Percentiles rank a stretch among this genome's conserved stretches.
Conservation (phyloP, 2,888 invertebrate genomes). For the Philonicus albiceps region DNA sequence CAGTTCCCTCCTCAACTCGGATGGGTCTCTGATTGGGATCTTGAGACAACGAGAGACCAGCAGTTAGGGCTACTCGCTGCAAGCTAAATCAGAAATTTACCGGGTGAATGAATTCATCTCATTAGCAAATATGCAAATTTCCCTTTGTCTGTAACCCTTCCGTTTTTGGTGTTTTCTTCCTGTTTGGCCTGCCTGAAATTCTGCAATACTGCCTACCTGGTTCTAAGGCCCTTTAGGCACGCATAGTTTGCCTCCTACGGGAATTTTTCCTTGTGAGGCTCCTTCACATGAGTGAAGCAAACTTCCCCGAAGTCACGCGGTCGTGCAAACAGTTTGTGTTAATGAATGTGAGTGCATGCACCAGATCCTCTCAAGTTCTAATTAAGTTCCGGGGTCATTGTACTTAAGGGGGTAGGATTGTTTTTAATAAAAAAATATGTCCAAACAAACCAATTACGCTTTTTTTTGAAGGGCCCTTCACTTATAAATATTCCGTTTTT, state of each 20-base stretch:
- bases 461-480: no score
- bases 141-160: neutral
- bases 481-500: no score
- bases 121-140: neutral
- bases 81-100: neutral
- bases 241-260: neutral
- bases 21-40: neutral
- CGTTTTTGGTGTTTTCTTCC: neutral
- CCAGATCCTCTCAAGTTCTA: neutral
- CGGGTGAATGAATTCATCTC: neutral
- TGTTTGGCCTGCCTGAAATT: neutral
- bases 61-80: neutral
- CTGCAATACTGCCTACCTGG: neutral
- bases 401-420: neutral
- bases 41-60: neutral
- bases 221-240: neutral
- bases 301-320: neutral
- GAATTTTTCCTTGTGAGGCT: neutral
- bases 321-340: neutral
- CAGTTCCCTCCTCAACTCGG: neutral
- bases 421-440: neutral
- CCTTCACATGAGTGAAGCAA: neutral
- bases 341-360: slow-evolving; percentile 6
- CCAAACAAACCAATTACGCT: no score
- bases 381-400: neutral